Evolutionary conservation across 2,113 vertebrate genomes (phyloP).

Genomic region (Rhea pennata): DNA sequence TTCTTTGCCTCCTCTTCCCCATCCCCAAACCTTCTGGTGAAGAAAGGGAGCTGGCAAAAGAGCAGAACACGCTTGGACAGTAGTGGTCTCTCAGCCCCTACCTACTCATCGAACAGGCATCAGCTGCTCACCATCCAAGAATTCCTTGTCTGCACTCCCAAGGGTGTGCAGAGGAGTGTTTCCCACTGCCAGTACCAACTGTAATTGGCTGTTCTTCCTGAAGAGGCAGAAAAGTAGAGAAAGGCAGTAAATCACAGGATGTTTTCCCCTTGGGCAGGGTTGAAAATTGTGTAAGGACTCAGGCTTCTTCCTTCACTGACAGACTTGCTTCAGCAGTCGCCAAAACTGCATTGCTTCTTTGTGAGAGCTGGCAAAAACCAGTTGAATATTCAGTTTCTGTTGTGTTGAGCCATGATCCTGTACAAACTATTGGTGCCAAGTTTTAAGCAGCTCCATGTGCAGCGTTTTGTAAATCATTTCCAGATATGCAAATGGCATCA

Average conservation of each 20-base stretch:
- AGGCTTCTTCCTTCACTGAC: slow-evolving; percentile 34
- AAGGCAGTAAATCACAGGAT: not conserved
- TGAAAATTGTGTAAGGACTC: slow-evolving; percentile 10
- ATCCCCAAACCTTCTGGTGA: not conserved
- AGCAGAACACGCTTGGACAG: not conserved
- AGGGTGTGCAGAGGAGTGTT: not conserved
- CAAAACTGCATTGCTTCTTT: slow-evolving; percentile 17
- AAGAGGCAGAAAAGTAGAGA: not conserved
- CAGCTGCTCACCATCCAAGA: not conserved
- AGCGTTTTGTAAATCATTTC: slow-evolving; percentile 68
- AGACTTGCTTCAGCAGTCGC: slow-evolving; percentile 48
- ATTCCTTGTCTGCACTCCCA: not conserved
- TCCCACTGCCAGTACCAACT: slow-evolving; percentile 36
- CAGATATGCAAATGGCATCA: slow-evolving; percentile 72
- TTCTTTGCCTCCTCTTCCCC: not conserved
- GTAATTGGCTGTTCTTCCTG: not conserved
- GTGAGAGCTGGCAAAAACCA: slow-evolving; percentile 62
- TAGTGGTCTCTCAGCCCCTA: not conserved
- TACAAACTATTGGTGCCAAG: slow-evolving; percentile 56
- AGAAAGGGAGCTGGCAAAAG: not conserved
- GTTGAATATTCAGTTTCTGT: slow-evolving; percentile 63
- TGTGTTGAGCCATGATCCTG: slow-evolving; percentile 65
- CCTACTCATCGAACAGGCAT: not conserved
- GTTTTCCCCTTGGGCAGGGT: slow-evolving; percentile 63
- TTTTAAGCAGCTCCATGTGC: slow-evolving; percentile 72